A percentile compares a stretch with the other conserved stretches of the same genome.
Conservation (phyloP, 2,113 vertebrate genomes). For the Psilopsiagon aymara region DNA sequence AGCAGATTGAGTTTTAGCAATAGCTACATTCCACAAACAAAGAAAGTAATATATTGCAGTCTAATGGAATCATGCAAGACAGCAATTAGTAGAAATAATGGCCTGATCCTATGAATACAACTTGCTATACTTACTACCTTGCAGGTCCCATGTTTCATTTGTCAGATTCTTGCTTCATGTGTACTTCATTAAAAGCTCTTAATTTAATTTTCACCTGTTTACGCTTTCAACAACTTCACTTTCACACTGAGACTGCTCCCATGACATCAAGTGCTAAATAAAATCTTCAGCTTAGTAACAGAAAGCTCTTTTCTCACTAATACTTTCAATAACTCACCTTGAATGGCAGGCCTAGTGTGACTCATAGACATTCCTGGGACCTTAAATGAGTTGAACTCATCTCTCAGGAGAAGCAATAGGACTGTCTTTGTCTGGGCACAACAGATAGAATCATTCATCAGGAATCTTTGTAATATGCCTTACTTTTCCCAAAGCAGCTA, state of each 20-base stretch:
- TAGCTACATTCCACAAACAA: neutral
- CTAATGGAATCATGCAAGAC: neutral
- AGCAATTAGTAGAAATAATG: neutral
- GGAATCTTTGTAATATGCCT: slow-evolving; percentile 50
- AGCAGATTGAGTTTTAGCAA: neutral
- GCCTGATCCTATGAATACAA: neutral
- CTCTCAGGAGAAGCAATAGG: slow-evolving; percentile 50
- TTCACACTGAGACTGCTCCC: neutral
- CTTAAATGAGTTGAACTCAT: slow-evolving; percentile 49
- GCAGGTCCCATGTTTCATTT: neutral
- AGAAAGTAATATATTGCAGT: neutral
- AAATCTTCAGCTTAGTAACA: slow-evolving; percentile 26
- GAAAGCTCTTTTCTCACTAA: slow-evolving; percentile 16
- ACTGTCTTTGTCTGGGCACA: slow-evolving; percentile 49
- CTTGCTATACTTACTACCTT: neutral
- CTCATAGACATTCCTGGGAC: slow-evolving; percentile 36
- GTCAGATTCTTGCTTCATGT: neutral
- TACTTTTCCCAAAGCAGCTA: slow-evolving; percentile 41
- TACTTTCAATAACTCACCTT: slow-evolving; percentile 41
- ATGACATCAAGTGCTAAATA: neutral
- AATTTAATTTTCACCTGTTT: slow-evolving; percentile 60
- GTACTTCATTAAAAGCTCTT: slow-evolving; percentile 31
- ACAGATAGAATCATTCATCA: slow-evolving; percentile 40
- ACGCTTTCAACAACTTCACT: neutral
- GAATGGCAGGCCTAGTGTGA: slow-evolving; percentile 15